These are phyloP conservation scores for Hydrotaea diabolus DNA, from an alignment of 2,888 invertebrate genomes.

Conservation along the genomic window DNA sequence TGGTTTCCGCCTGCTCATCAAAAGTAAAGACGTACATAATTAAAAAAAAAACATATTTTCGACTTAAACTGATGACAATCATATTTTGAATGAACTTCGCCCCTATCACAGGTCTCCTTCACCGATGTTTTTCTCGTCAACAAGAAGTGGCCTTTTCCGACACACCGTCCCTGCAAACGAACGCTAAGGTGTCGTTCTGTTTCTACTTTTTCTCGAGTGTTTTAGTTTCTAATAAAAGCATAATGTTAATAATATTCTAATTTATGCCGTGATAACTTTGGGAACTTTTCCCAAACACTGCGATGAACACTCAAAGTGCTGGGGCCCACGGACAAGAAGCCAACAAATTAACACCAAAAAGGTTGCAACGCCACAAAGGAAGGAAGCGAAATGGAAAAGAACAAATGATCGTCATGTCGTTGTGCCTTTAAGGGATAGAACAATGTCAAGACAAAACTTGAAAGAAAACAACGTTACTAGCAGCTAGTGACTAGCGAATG, in stretches of 20 bases:
- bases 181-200: not conserved
- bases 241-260: conserved; percentile 54
- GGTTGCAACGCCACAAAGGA: conserved; percentile 31
- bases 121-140: not conserved
- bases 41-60: no score
- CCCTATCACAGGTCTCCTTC: not conserved
- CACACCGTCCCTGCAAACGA: not conserved
- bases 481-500: no score
- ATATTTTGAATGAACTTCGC: not conserved
- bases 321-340: not conserved
- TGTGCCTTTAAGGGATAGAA: not conserved
- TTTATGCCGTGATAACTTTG: conserved; percentile 62
- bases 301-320: not conserved
- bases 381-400: not conserved
- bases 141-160: no score
- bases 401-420: not conserved
- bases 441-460: not conserved
- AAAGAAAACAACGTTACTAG: not conserved
- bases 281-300: conserved; percentile 44
- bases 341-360: conserved; percentile 61
- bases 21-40: no score
- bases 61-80: no score
- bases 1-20: no score
- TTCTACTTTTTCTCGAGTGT: not conserved
- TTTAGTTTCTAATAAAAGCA: conserved; percentile 19